These are phyloP conservation scores for Oreonectes daqikongensis DNA, from an alignment of 2,797 vertebrate genomes.

Conservation along the genomic window DNA sequence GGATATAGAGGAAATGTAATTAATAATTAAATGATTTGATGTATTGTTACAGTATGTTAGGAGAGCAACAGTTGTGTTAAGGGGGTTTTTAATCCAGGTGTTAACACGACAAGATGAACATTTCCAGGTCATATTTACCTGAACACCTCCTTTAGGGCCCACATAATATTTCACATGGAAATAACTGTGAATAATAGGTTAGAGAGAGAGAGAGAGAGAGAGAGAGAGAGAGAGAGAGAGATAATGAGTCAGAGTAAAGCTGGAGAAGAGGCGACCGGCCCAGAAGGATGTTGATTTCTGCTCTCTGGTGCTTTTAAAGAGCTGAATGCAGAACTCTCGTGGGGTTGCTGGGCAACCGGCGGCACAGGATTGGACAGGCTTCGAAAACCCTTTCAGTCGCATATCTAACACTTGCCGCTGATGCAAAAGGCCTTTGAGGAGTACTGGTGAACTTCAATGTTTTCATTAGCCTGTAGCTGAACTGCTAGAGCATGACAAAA, in stretches of 20 bases:
- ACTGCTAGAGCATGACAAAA: neutral
- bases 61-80: neutral
- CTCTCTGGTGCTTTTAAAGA: conserved; percentile 32
- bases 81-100: neutral
- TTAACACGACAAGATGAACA: neutral
- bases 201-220: neutral
- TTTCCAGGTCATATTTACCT: conserved; percentile 2
- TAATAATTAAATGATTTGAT: too few relatives aligned
- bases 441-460: neutral
- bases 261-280: neutral
- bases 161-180: conserved; percentile 16
- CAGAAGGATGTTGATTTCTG: conserved; percentile 28
- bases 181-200: conserved; percentile 18
- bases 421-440: neutral
- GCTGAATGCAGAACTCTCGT: conserved; percentile 28
- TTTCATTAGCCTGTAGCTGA: neutral
- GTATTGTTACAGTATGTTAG: neutral
- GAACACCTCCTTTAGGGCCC: neutral
- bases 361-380: neutral
- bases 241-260: neutral
- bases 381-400: conserved; percentile 12
- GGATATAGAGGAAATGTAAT: too few relatives aligned
- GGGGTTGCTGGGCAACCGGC: conserved; percentile 33
- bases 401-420: neutral
- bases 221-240: neutral